Base-by-base conservation (phyloP, 2,888 invertebrate genomes). In the Acronicta psi region DNA sequence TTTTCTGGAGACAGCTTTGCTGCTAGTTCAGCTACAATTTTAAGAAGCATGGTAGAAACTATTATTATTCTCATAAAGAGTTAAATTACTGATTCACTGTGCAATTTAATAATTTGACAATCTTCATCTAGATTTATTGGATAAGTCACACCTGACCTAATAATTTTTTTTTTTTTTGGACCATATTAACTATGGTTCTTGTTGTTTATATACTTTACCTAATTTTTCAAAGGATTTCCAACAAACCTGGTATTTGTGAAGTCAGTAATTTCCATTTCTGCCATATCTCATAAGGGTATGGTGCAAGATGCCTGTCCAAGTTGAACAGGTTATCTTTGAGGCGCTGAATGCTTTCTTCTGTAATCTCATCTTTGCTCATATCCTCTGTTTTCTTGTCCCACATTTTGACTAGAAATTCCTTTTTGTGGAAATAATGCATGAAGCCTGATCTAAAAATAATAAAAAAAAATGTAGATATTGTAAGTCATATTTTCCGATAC, bases 271-370 rank as follows among this genome's bases (percentile, higher is more conserved):
- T 96, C 99, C 99, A 99, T 78, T 97, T 97, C 59, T 96, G 96
- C 93, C 96, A 97, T 73, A 96, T 96, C 66, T 98, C 97, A 89
- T 97, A 99, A 0, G 99, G 99, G 90, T 99, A 99, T 0, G 98
- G 96, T 13, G 97, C 99, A 46, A 99, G 93, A 86, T 96, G 97
- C 61, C 95, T 92, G 83, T 99, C 98, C 62, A 98, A 85, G 50
- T 96, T 95, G 57, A 95, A 91, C 46, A 97, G 86, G 86, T 98
- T 97, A 16, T 94, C 93, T 83, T 95, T 96, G 18, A 98, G 94
- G 37, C 95, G 89, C 59, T 96, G 91, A 8, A 97, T 86, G 71
- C 96, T 96, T 61, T 96, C 95, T 41, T 96, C 96, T 14, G 95
- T 92, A 6, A 97, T 95, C 69, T 94, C 95, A 83, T 96, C 95